Conservation (phyloP, 2,888 invertebrate genomes). For the Standfussiana lucernea region DNA sequence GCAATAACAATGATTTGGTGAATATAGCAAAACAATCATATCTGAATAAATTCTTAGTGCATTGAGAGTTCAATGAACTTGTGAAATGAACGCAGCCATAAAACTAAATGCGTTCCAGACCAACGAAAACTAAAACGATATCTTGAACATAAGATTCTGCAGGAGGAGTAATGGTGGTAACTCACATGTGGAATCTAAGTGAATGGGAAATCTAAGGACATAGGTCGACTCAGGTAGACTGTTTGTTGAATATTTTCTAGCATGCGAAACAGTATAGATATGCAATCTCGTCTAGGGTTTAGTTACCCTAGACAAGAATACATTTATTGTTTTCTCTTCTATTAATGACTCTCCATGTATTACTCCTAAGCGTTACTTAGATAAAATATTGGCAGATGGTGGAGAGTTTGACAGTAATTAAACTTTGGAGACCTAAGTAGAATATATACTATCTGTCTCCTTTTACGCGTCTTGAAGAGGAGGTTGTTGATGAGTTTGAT, state of each 20-base stretch:
- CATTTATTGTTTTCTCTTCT: too few species aligned
- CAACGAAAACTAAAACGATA: neutral
- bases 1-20: neutral
- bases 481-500: too few species aligned
- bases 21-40: fast-evolving
- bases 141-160: neutral
- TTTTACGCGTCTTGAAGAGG: too few species aligned
- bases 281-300: neutral
- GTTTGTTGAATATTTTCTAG: neutral
- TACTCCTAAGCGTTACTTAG: too few species aligned
- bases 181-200: neutral
- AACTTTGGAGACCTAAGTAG: too few species aligned
- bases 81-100: conserved; percentile 30
- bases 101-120: conserved; percentile 22
- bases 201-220: neutral
- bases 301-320: neutral
- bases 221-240: neutral
- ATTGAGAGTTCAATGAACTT: conserved; percentile 22
- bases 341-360: too few species aligned
- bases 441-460: too few species aligned
- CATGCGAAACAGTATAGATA: neutral
- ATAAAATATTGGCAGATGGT: too few species aligned
- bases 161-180: neutral
- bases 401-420: too few species aligned
- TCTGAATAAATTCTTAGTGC: neutral